phyloP scores from a whole-genome alignment of 1,140 invertebrate species.

The Papilio xuthus region DNA sequence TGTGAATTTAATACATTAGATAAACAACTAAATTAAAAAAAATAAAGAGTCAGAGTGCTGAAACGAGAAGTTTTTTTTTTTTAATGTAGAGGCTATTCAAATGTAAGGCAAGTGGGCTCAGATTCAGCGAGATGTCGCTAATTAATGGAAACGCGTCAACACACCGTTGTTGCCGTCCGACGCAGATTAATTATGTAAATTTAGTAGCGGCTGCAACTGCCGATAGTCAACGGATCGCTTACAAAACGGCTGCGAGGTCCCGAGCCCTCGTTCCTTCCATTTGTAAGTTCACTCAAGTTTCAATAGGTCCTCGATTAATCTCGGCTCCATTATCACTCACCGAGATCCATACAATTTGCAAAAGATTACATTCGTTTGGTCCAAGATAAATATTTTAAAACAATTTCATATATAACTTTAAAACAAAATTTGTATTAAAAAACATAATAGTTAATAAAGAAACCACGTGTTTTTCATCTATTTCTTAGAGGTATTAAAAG shows the following conservation, averaged over 20 bases:
- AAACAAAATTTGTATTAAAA: no score
- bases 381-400: neutral
- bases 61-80: constrained; percentile 11
- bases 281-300: constrained; percentile 46
- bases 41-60: neutral
- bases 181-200: constrained; percentile 68
- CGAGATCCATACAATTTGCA: constrained; percentile 51
- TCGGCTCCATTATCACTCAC: constrained; percentile 48
- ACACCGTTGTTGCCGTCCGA: constrained; percentile 46
- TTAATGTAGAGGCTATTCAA: neutral
- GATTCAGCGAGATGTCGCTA: constrained; percentile 42
- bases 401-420: neutral
- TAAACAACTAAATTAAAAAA: no score
- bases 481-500: neutral
- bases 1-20: no score
- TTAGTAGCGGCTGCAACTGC: constrained; percentile 53
- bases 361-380: constrained; percentile 35
- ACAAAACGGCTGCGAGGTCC: constrained; percentile 47
- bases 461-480: neutral
- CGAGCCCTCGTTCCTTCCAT: constrained; percentile 44
- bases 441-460: no score
- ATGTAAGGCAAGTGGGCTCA: constrained; percentile 14
- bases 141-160: constrained; percentile 54
- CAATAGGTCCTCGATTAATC: constrained; percentile 58
- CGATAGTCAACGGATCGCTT: constrained; percentile 52